phyloP scores from a whole-genome alignment of 2,797 vertebrate species.

The Phoebastria nigripes region DNA sequence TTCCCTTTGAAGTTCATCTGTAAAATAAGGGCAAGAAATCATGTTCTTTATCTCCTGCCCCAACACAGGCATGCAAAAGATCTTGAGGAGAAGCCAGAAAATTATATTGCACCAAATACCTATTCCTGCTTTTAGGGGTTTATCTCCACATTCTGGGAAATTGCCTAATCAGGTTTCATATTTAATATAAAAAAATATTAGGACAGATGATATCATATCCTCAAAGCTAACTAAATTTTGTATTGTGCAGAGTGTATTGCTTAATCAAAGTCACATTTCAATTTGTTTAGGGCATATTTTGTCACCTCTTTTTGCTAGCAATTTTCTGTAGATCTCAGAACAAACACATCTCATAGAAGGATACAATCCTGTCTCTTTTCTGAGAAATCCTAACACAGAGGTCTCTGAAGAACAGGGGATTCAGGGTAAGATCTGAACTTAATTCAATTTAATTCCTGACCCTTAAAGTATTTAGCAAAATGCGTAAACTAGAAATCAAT shows the following conservation, averaged over 20 bases:
- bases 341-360: neutral
- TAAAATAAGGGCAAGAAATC: neutral
- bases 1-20: neutral
- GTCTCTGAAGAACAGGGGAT: neutral
- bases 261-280: neutral
- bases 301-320: neutral
- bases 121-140: neutral
- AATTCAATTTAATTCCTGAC: neutral
- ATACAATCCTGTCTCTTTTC: neutral
- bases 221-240: neutral
- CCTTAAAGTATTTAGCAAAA: neutral
- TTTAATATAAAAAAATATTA: neutral
- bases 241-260: neutral
- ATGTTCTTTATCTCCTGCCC: neutral
- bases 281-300: neutral
- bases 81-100: neutral
- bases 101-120: neutral
- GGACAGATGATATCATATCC: neutral
- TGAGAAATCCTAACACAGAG: neutral
- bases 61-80: neutral
- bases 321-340: neutral
- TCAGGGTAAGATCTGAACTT: neutral
- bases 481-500: neutral
- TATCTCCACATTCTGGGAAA: neutral
- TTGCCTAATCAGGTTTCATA: neutral